These are phyloP conservation scores for Caenorhabditis wallacei DNA, from an alignment of 2,888 invertebrate species.

Conservation along the genomic window DNA sequence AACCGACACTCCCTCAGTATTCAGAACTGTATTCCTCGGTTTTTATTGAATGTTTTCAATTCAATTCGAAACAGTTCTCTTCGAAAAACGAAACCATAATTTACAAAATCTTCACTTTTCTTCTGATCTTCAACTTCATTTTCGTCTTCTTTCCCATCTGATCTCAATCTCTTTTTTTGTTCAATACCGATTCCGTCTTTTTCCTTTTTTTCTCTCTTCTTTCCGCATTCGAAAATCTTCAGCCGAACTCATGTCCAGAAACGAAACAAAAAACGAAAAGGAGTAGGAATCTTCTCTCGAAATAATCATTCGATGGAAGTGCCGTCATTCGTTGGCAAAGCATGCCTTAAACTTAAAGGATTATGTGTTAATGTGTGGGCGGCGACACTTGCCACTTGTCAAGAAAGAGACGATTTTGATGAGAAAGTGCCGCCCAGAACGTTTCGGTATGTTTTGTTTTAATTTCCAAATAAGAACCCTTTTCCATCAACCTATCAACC, in stretches of 20 bases:
- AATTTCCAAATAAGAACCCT: not conserved
- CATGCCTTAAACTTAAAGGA: constrained; percentile 61
- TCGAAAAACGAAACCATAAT: constrained; percentile 1
- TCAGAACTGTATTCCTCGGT: no score
- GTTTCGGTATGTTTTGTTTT: constrained; percentile 45
- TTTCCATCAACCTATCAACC: no score
- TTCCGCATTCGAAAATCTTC: constrained; percentile 23
- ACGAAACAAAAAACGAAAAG: constrained; percentile 36
- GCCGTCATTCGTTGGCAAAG: constrained; percentile 61
- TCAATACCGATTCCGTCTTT: constrained; percentile 15
- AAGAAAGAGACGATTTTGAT: constrained; percentile 37
- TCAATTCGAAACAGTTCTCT: not conserved
- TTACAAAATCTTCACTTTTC: constrained; percentile 23
- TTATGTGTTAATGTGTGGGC: constrained; percentile 63
- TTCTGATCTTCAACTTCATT: not conserved
- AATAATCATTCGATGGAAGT: constrained; percentile 44
- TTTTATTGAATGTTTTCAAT: no score
- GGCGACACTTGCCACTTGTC: constrained; percentile 57
- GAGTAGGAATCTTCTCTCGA: constrained; percentile 2
- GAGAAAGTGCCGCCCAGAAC: constrained; percentile 47
- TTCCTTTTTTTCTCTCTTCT: constrained; percentile 2
- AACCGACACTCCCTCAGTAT: no score
- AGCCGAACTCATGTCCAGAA: constrained; percentile 56
- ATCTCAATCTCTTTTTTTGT: constrained; percentile 29
- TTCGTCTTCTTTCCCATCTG: constrained; percentile 8